phyloP scores from a whole-genome alignment of 2,797 vertebrate species.

The Hirundo rustica region DNA sequence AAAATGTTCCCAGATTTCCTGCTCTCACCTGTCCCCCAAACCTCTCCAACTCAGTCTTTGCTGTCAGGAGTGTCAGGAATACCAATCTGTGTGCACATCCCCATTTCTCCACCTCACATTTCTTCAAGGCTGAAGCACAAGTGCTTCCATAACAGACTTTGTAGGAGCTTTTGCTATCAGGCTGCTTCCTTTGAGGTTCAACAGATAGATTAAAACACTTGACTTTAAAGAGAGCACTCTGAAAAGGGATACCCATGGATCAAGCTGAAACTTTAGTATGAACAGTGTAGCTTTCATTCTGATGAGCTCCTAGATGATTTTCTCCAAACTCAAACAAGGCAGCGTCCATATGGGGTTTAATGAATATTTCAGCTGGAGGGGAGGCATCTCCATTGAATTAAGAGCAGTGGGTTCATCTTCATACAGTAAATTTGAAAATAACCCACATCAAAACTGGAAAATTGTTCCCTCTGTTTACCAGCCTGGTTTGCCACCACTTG shows the following conservation, averaged over 20 bases:
- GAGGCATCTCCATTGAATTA: neutral
- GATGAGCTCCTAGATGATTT: neutral
- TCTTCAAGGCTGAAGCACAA: neutral
- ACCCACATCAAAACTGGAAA: neutral
- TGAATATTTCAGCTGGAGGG: neutral
- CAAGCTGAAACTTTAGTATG: neutral
- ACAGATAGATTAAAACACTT: neutral
- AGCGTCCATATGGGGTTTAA: neutral
- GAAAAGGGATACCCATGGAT: neutral
- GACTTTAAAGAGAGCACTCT: neutral
- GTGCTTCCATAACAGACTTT: neutral
- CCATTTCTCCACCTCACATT: neutral
- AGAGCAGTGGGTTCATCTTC: neutral
- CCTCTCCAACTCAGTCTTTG: neutral
- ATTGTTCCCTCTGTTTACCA: neutral
- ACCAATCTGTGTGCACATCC: neutral
- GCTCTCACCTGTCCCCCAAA: neutral
- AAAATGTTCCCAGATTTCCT: neutral
- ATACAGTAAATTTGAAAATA: neutral
- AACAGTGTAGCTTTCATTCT: neutral
- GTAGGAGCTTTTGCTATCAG: neutral
- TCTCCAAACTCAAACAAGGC: neutral
- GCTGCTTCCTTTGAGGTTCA: neutral
- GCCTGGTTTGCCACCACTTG: neutral
- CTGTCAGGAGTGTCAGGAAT: neutral